Percentiles rank a stretch among this genome's conserved stretches.
phyloP scores from a whole-genome alignment of 2,888 invertebrate species.

The Drosophila anomalata region DNA sequence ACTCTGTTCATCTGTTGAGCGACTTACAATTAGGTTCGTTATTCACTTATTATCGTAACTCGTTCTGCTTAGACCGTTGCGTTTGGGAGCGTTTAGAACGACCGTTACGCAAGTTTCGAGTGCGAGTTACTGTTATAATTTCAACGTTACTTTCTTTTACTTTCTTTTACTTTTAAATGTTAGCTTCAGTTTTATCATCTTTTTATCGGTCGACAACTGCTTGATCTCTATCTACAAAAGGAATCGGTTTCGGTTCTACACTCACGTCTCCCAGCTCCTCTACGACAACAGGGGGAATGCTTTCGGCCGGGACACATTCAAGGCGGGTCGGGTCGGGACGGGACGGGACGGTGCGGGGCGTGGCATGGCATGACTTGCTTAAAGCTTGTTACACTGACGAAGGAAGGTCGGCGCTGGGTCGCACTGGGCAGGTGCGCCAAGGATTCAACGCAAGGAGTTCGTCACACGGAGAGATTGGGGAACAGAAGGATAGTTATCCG shows the following conservation, averaged over 20 bases:
- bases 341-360: conserved; percentile 47
- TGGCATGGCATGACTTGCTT: conserved; percentile 74
- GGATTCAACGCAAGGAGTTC: conserved; percentile 12
- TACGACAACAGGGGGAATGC: conserved; percentile 30
- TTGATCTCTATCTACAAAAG: conserved; percentile 73
- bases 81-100: conserved; percentile 65
- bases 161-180: conserved; percentile 26
- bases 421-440: conserved; percentile 11
- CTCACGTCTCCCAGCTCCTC: conserved; percentile 51
- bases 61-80: conserved; percentile 63
- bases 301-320: conserved; percentile 21
- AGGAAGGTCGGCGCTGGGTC: conserved; percentile 6
- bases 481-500: conserved; percentile 35
- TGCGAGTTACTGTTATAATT: conserved; percentile 34
- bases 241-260: conserved; percentile 61
- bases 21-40: conserved; percentile 57
- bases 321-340: conserved; percentile 41
- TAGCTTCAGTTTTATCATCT: conserved; percentile 37
- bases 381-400: conserved; percentile 58
- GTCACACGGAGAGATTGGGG: conserved; percentile 1
- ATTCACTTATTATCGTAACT: conserved; percentile 58
- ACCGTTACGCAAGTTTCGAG: conserved; percentile 49
- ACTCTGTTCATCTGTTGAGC: conserved; percentile 58
- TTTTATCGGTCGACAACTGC: conserved; percentile 18
- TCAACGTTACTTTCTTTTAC: conserved; percentile 39